phyloP scores from a whole-genome alignment of 2,888 invertebrate genomes.

The Lapara coniferarum region DNA sequence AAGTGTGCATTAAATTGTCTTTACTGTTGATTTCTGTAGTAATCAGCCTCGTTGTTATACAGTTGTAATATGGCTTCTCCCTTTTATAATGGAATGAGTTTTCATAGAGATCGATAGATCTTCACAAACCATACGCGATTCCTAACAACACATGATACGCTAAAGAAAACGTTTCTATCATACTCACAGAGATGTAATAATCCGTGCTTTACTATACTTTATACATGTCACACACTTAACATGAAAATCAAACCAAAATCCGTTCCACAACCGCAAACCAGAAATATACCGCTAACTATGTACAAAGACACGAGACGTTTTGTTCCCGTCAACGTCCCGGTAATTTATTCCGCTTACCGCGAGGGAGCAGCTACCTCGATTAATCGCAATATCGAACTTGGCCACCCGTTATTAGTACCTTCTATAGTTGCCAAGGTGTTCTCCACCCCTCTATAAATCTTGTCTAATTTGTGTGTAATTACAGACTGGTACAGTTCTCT shows the following conservation, averaged over 20 bases:
- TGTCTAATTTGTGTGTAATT: constrained; percentile 84
- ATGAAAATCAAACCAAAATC: constrained; percentile 11
- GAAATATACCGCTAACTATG: constrained; percentile 16
- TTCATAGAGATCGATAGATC: no score
- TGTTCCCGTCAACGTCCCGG: constrained; percentile 29
- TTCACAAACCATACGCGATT: no score
- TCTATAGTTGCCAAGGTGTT: constrained; percentile 82
- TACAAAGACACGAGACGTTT: constrained; percentile 21
- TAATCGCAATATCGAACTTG: constrained; percentile 79
- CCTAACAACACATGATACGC: no score
- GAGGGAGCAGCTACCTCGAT: constrained; percentile 62
- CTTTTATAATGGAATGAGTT: no score
- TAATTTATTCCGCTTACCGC: constrained; percentile 51
- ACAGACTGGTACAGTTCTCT: constrained; percentile 79
- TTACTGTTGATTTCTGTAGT: background rate
- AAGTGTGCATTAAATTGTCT: background rate
- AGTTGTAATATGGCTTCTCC: no score
- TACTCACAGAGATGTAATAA: no score
- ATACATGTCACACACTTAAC: background rate
- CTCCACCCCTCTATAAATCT: constrained; percentile 82
- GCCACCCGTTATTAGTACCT: constrained; percentile 81
- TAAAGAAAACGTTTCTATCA: no score
- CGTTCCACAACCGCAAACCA: constrained; percentile 10
- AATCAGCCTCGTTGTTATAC: no score
- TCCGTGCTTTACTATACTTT: background rate